These are phyloP conservation scores for Megastigmus dorsalis DNA, from an alignment of 2,888 invertebrate genomes.

Conservation along the genomic window DNA sequence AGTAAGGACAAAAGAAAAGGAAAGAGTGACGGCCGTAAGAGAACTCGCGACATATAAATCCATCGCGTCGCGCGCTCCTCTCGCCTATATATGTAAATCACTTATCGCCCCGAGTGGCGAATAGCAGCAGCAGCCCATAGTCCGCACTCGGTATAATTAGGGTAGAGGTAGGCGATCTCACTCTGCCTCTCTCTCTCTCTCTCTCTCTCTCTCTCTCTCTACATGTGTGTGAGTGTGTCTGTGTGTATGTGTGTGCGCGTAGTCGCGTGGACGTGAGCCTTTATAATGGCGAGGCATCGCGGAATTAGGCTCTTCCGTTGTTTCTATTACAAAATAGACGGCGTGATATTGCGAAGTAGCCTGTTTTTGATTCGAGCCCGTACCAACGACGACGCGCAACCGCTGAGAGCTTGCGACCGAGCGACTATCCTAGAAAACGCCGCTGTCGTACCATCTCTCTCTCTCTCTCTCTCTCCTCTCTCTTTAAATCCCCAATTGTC, in stretches of 20 bases:
- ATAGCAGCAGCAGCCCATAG: too few relatives aligned
- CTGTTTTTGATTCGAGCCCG: slow-evolving; percentile 52
- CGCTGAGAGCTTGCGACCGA: neutral
- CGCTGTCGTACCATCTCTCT: neutral
- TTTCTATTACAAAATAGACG: slow-evolving; percentile 75
- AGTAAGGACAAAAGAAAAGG: slow-evolving; percentile 35
- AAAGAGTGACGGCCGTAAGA: too few relatives aligned
- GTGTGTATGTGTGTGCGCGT: too few relatives aligned
- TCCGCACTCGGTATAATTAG: slow-evolving; percentile 72
- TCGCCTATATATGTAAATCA: slow-evolving; percentile 69
- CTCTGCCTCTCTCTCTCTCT: too few relatives aligned
- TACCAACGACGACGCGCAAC: too few relatives aligned
- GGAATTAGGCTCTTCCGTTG: slow-evolving; percentile 74
- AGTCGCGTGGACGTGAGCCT: too few relatives aligned
- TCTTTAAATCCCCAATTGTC: too few relatives aligned
- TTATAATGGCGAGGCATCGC: slow-evolving; percentile 64
- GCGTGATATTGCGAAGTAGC: slow-evolving; percentile 69
- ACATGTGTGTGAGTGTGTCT: too few relatives aligned
- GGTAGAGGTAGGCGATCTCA: slow-evolving; percentile 62
- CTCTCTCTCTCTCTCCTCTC: too few relatives aligned
- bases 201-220: too few relatives aligned
- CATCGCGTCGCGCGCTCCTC: slow-evolving; percentile 63
- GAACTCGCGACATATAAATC: slow-evolving; percentile 65
- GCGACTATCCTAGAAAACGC: neutral
- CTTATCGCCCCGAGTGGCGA: slow-evolving; percentile 70